Percentiles rank a stretch among this genome's conserved stretches.
phyloP scores from a whole-genome alignment of 2,113 vertebrate genomes.

The Chaetorhynchus papuensis region DNA sequence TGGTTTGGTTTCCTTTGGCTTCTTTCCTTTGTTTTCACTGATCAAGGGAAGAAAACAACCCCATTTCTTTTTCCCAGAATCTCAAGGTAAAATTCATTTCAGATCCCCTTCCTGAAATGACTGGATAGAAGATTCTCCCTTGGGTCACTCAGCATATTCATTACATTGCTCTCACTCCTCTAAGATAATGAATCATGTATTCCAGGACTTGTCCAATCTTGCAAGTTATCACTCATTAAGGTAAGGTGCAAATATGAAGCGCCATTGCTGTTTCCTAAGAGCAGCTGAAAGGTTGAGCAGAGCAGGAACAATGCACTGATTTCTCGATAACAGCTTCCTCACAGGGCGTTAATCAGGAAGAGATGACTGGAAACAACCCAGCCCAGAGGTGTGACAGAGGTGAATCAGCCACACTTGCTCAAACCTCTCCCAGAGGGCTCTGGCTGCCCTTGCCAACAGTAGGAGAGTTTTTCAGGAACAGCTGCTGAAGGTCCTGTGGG shows the following conservation, averaged over 20 bases:
- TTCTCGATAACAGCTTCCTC: background rate
- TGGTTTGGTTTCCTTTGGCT: background rate
- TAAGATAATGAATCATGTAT: background rate
- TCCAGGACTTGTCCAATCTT: slow-evolving; percentile 2
- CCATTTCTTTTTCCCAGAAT: background rate
- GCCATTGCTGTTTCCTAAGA: background rate
- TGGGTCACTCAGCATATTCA: background rate
- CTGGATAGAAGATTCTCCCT: background rate
- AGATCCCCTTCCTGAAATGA: background rate
- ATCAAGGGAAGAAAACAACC: background rate
- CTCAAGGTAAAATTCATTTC: background rate
- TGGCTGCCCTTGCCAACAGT: background rate
- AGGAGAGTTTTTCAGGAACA: background rate
- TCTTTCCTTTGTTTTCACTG: background rate
- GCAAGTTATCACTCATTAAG: slow-evolving; percentile 14
- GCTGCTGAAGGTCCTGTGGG: background rate
- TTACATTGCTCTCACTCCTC: background rate
- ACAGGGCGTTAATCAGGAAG: background rate
- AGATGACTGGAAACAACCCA: background rate
- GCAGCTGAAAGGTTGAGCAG: background rate
- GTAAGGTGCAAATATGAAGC: background rate
- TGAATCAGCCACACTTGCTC: background rate
- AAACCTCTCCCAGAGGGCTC: background rate
- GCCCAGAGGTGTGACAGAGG: background rate
- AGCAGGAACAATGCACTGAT: background rate